Percentiles rank a stretch among this genome's conserved stretches.
phyloP scores from a whole-genome alignment of 2,797 vertebrate species.

The Hippocampus kuda region DNA sequence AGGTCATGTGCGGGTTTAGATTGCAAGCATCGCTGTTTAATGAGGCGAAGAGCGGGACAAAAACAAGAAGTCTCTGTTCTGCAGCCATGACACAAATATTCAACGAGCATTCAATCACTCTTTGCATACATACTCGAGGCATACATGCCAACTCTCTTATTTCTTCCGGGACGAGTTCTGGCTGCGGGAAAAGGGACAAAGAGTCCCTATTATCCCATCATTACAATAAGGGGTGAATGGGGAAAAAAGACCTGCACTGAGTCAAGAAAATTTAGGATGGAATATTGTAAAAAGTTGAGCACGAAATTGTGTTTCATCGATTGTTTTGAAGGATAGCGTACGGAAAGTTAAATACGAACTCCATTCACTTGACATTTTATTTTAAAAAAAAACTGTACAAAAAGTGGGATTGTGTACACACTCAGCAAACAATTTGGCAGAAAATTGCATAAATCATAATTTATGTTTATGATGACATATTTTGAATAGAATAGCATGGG shows the following conservation, averaged over 20 bases:
- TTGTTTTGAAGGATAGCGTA: neutral
- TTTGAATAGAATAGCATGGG: no score
- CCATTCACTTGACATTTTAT: neutral
- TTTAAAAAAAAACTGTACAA: neutral
- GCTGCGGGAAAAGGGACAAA: neutral
- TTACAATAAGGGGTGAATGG: neutral
- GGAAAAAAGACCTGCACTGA: neutral
- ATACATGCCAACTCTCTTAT: slow-evolving; percentile 12
- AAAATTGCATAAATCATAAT: no score
- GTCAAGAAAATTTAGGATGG: neutral
- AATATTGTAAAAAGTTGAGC: neutral
- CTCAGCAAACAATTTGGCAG: no score
- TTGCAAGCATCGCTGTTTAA: slow-evolving; percentile 4
- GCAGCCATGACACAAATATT: slow-evolving; percentile 38
- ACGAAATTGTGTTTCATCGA: neutral
- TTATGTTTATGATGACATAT: no score
- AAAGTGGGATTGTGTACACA: neutral
- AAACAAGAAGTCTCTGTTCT: slow-evolving; percentile 8
- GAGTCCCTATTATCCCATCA: slow-evolving; percentile 1
- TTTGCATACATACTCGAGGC: neutral
- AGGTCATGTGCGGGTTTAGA: slow-evolving; percentile 1
- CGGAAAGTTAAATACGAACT: neutral
- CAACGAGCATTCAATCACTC: slow-evolving; percentile 22
- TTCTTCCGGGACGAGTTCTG: slow-evolving; percentile 7
- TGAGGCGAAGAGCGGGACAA: neutral